phyloP scores from a whole-genome alignment of 2,113 vertebrate species.

The Microcebus tavaratra region DNA sequence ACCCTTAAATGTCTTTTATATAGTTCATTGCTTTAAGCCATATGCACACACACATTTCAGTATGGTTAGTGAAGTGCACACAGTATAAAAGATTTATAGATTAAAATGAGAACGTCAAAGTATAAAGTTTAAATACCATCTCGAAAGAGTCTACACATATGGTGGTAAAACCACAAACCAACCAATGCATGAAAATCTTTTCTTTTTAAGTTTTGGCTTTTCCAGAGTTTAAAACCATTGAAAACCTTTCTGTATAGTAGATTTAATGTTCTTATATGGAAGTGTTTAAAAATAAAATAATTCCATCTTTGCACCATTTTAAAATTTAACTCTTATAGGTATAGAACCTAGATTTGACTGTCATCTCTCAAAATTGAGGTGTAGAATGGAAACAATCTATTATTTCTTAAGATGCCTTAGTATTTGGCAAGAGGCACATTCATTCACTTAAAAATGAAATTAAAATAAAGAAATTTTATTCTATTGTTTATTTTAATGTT shows the following conservation, averaged over 20 bases:
- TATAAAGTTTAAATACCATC: neutral
- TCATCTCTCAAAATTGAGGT: slow-evolving; percentile 40
- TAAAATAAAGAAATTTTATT: neutral
- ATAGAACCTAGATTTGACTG: slow-evolving; percentile 18
- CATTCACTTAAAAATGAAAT: neutral
- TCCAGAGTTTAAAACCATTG: neutral
- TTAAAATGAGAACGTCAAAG: slow-evolving; percentile 21
- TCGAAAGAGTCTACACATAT: neutral
- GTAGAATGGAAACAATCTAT: slow-evolving; percentile 34
- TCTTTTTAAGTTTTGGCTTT: slow-evolving; percentile 19
- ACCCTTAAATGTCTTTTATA: neutral
- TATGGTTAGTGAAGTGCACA: neutral
- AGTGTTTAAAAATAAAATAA: slow-evolving; percentile 60
- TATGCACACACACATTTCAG: neutral
- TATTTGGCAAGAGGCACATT: neutral
- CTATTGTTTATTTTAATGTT: neutral
- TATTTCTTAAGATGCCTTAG: neutral
- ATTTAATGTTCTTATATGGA: neutral
- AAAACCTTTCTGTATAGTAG: slow-evolving; percentile 37
- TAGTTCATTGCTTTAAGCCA: neutral
- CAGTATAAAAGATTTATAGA: neutral
- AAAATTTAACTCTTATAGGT: slow-evolving; percentile 39
- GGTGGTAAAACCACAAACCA: slow-evolving; percentile 20
- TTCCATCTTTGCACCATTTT: neutral
- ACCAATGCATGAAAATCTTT: neutral